Conservation (phyloP, 2,888 invertebrate species). For the Agonum fuliginosum region DNA sequence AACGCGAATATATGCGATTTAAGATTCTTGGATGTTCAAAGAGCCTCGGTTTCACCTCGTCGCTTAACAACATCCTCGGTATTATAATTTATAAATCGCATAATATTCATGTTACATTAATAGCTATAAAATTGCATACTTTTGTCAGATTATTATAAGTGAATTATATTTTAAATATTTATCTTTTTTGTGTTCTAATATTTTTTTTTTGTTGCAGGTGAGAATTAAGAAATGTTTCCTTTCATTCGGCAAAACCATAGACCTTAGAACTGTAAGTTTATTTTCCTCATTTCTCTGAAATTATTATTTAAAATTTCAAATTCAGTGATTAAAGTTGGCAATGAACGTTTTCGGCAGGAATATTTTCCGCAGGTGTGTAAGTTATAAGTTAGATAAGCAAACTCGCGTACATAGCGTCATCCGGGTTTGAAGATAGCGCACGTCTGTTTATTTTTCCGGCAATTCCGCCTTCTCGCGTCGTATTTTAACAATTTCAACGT, state of each 20-base stretch:
- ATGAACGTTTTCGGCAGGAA: neutral
- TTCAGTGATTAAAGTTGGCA: too few relatives aligned
- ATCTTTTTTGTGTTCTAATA: neutral
- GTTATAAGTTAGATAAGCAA: conserved; percentile 30
- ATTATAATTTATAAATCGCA: too few relatives aligned
- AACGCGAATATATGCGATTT: too few relatives aligned
- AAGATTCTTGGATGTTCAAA: too few relatives aligned
- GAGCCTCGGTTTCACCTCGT: too few relatives aligned
- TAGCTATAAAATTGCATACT: too few relatives aligned
- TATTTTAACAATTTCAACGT: conserved; percentile 21
- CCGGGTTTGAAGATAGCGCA: neutral
- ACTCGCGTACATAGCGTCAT: neutral
- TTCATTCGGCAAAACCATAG: neutral
- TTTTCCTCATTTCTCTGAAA: neutral
- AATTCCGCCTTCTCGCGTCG: neutral
- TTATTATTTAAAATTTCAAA: too few relatives aligned
- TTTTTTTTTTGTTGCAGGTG: conserved; percentile 10
- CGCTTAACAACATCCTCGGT: too few relatives aligned
- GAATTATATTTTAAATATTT: too few relatives aligned
- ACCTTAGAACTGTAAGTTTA: conserved; percentile 16
- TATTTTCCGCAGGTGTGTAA: neutral
- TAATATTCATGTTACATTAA: too few relatives aligned
- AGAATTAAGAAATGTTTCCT: conserved; percentile 18
- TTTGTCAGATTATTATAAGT: too few relatives aligned
- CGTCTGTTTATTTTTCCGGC: conserved; percentile 27